Conservation (phyloP, 2,113 vertebrate genomes). For the Macquaria ambigua region DNA sequence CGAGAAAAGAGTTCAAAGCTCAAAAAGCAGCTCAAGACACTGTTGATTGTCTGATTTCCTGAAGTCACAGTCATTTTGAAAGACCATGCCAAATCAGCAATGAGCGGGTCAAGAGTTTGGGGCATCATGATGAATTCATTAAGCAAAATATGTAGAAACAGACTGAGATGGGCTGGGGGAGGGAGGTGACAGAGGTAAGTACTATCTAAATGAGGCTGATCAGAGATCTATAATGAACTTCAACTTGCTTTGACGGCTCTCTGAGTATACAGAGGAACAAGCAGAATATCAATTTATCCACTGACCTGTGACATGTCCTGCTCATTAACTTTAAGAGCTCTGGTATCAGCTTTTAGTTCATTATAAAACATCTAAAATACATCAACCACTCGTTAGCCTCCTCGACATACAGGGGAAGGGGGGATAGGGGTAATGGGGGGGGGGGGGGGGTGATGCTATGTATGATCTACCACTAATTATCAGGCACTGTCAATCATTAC, state of each 20-base stretch:
- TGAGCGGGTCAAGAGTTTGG: constrained; percentile 24
- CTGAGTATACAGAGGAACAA: background rate
- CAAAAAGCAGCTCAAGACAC: constrained; percentile 34
- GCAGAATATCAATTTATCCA: background rate
- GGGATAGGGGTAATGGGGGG: background rate
- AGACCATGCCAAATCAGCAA: constrained; percentile 15
- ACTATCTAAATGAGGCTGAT: background rate
- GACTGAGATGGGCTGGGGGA: background rate
- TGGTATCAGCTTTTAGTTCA: background rate
- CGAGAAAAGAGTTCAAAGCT: constrained; percentile 48
- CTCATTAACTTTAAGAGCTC: constrained; percentile 14
- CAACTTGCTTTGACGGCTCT: background rate
- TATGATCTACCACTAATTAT: constrained; percentile 67
- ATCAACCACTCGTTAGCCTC: background rate
- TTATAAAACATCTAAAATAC: background rate
- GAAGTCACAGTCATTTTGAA: constrained; percentile 65
- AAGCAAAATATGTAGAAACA: constrained; percentile 7
- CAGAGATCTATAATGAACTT: background rate
- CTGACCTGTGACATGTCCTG: constrained; percentile 35
- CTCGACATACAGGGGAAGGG: constrained; percentile 20
- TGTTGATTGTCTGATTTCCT: constrained; percentile 28
- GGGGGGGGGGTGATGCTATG: constrained; percentile 10
- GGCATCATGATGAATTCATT: constrained; percentile 42
- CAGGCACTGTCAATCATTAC: constrained; percentile 76
- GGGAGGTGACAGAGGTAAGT: background rate